Percentiles rank a stretch among this genome's conserved stretches.
These are phyloP conservation scores for Lasioglossum villosulum DNA, from an alignment of 2,888 invertebrate species.

Conservation along the genomic window DNA sequence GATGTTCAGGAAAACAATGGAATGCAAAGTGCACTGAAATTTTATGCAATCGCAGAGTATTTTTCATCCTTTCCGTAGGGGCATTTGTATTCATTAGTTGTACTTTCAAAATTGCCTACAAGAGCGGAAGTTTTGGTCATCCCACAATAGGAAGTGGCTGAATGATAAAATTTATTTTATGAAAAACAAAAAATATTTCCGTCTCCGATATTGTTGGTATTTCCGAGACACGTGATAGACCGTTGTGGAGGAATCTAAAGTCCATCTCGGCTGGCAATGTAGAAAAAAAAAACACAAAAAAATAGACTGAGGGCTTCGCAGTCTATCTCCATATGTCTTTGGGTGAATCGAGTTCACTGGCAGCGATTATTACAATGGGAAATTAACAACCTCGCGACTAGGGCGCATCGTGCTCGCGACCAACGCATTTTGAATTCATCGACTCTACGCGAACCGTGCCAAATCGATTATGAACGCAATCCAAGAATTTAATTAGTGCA, in stretches of 20 bases:
- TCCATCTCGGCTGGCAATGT: too few species aligned
- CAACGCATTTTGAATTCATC: neutral
- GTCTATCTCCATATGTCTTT: too few species aligned
- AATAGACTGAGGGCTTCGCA: too few species aligned
- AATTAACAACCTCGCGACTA: neutral
- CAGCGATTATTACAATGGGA: neutral
- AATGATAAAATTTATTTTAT: neutral
- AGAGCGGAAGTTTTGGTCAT: too few species aligned
- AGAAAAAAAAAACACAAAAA: too few species aligned
- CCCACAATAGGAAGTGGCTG: too few species aligned
- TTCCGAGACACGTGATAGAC: neutral
- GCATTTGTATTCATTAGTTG: too few species aligned
- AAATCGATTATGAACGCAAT: neutral
- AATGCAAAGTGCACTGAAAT: neutral
- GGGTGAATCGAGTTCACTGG: slow-evolving; percentile 12
- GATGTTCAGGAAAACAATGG: neutral
- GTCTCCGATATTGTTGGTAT: neutral
- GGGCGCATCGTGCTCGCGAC: too few species aligned
- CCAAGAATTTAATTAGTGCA: neutral
- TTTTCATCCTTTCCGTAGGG: too few species aligned
- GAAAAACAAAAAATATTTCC: neutral
- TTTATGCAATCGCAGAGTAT: too few species aligned
- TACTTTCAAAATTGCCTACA: too few species aligned
- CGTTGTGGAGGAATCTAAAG: neutral
- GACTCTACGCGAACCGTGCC: neutral